Conservation (phyloP, 2,888 invertebrate species). For the Netelia virgata region DNA sequence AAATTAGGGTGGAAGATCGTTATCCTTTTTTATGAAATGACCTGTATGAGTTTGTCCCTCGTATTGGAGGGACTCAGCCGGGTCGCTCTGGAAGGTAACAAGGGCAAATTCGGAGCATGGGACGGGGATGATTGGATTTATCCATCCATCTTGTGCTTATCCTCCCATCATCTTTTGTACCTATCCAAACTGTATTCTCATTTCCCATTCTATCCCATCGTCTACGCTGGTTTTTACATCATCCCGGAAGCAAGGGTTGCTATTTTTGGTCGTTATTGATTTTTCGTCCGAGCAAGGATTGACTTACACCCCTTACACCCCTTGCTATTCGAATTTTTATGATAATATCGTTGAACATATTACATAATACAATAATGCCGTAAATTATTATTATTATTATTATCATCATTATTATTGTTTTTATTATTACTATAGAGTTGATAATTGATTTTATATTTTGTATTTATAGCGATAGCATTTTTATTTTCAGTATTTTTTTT, state of each 20-base stretch:
- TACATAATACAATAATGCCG: neutral
- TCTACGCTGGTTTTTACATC: constrained; percentile 5
- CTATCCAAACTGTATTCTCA: constrained; percentile 47
- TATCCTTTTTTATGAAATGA: neutral
- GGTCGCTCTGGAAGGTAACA: constrained; percentile 33
- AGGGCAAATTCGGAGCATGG: constrained; percentile 30
- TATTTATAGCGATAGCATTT: too few relatives aligned
- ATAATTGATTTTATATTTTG: too few relatives aligned
- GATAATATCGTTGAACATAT: neutral
- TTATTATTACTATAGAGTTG: too few relatives aligned
- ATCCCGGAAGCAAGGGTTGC: constrained; percentile 7
- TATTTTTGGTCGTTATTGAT: constrained; percentile 13
- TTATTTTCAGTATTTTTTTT: too few relatives aligned
- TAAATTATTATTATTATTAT: too few relatives aligned
- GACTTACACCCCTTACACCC: neutral
- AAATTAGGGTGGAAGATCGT: neutral
- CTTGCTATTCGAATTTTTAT: neutral
- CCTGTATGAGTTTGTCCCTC: constrained; percentile 13
- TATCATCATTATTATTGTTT: too few relatives aligned
- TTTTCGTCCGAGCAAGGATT: constrained; percentile 17
- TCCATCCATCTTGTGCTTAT: constrained; percentile 62
- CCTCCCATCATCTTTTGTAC: constrained; percentile 50
- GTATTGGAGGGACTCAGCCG: constrained; percentile 8
- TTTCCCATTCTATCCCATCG: constrained; percentile 37
- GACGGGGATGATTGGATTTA: constrained; percentile 36